phyloP scores from a whole-genome alignment of 1,140 invertebrate genomes.

The Parasteatoda tepidariorum region DNA sequence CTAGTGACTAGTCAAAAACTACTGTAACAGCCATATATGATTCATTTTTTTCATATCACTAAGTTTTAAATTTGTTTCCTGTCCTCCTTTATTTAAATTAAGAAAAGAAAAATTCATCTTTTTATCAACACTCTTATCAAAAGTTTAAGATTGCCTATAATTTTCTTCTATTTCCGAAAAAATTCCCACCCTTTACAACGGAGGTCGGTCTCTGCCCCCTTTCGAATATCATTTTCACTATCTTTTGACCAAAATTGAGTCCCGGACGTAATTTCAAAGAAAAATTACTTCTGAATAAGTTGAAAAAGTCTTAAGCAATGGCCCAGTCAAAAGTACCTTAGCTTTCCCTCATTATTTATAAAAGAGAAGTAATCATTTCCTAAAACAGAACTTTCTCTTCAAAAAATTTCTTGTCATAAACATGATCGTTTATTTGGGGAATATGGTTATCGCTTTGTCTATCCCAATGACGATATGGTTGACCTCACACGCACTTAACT shows the following conservation, averaged over 20 bases:
- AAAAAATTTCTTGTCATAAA: neutral
- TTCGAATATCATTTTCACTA: conserved; percentile 40
- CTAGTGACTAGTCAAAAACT: too few species aligned
- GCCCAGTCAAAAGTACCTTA: neutral
- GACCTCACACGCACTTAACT: neutral
- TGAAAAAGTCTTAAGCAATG: neutral
- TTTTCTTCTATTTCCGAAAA: too few species aligned
- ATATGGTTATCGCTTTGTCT: neutral
- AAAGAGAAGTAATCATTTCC: neutral
- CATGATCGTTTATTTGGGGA: neutral
- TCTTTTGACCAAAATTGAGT: conserved; percentile 29
- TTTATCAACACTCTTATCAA: too few species aligned
- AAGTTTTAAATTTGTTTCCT: too few species aligned
- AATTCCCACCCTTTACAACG: too few species aligned
- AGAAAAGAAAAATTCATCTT: too few species aligned
- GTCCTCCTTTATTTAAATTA: too few species aligned
- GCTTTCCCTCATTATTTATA: neutral
- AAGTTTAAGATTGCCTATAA: too few species aligned
- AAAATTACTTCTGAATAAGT: neutral
- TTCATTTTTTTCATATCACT: too few species aligned
- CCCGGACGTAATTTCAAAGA: conserved; percentile 26
- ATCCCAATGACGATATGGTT: neutral
- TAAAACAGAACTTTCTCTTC: neutral
- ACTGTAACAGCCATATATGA: too few species aligned
- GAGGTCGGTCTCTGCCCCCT: neutral